These are phyloP conservation scores for Proctacanthus coquilletti DNA, from an alignment of 1,140 invertebrate species.

Conservation along the genomic window DNA sequence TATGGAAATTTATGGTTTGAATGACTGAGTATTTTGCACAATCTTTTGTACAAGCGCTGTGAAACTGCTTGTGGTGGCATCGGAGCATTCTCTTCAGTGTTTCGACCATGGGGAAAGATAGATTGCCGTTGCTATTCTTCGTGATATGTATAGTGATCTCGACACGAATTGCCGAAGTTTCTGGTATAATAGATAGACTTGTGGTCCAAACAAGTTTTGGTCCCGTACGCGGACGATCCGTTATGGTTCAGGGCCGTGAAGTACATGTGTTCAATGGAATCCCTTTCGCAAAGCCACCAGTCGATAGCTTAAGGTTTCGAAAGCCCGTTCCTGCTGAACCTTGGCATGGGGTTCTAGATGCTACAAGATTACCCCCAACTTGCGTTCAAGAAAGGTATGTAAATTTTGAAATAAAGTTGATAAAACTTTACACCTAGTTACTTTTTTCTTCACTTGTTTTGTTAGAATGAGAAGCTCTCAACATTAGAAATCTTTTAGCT, in stretches of 20 bases:
- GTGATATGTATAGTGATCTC: conserved; percentile 12
- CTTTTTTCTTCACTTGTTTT: too few relatives aligned
- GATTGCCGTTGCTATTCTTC: too few relatives aligned
- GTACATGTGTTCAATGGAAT: conserved; percentile 87
- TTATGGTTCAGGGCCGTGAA: conserved; percentile 58
- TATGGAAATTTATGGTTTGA: too few relatives aligned
- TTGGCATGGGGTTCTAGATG: conserved; percentile 72
- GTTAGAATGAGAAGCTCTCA: too few relatives aligned
- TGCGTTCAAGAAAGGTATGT: conserved; percentile 61
- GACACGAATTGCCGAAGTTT: conserved; percentile 17
- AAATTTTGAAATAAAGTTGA: too few relatives aligned
- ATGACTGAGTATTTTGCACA: too few relatives aligned
- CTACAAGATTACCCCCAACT: conserved; percentile 60
- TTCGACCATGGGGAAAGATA: too few relatives aligned
- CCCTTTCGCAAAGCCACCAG: conserved; percentile 85
- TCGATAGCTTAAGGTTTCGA: conserved; percentile 72
- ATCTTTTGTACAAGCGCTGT: too few relatives aligned
- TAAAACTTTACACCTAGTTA: too few relatives aligned
- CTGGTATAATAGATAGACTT: conserved; percentile 41
- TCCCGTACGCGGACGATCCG: conserved; percentile 56
- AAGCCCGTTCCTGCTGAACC: conserved; percentile 69
- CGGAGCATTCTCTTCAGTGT: too few relatives aligned
- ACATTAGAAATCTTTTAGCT: too few relatives aligned
- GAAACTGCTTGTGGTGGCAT: too few relatives aligned
- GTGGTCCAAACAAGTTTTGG: conserved; percentile 68